Base-by-base conservation (phyloP, 1,140 invertebrate species). In the Plutomurus gul region DNA sequence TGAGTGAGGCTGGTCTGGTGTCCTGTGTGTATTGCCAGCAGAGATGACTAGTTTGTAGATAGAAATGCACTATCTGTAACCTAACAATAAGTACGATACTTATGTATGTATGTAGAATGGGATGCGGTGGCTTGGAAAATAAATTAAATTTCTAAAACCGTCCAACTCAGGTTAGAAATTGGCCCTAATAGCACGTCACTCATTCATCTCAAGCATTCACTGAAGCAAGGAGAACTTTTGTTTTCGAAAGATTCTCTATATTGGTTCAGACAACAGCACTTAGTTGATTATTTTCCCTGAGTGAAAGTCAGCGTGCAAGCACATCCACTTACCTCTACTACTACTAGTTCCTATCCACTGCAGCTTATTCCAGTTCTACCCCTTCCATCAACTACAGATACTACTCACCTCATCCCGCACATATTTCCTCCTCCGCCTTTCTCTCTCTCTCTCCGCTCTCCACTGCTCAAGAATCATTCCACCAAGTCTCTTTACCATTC, bases 211-310 rank as follows among this genome's bases (percentile, higher is more conserved):
- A n/a, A 18, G n/a, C n/a, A 11, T 36, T 65, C 27, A 33, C 56
- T 65, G 36, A 36, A 65, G 56, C 27, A 33, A 65, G 71, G 37
- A 40, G 43, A 73, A 47, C 36, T 73, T 73, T 73, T 39, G 37
- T 47, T 77, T 33, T 77, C 33, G 22, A 65, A 70, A 40, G 47
- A 40, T 36, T 70, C 40, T 40, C 7, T 77, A 40, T 77, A 77
- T 77, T 77, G 56, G 51, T 46, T 65, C 43, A 70, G 75, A 77
- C 75, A 77, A 46, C 51, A 77, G 75, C 75, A 77, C 75, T 77
- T 77, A 77, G 75, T 77, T 77, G 75, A 77, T 77, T 77, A 77
- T 77, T 77, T 77, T 77, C 27, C 18, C 13, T 25, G 27, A 33
- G 25, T 30, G 36, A 30, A 65, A 33, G 30, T 18, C 56, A 65